Percentiles rank a stretch among this genome's conserved stretches.
Evolutionary conservation across 2,113 vertebrate species (phyloP).

Genomic region (Ameiurus melas): DNA sequence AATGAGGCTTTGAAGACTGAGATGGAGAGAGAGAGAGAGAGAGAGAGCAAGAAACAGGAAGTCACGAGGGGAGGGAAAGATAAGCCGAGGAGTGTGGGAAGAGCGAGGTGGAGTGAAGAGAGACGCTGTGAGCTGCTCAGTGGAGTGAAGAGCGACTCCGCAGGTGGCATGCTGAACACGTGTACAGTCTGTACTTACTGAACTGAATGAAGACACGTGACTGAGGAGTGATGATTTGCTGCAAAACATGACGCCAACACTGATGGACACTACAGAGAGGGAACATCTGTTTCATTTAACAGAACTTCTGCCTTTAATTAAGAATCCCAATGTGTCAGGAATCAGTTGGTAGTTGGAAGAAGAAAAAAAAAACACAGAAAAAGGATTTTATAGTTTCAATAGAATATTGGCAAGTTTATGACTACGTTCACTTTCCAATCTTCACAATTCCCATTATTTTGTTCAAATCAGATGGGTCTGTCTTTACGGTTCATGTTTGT

Average conservation of each 20-base stretch:
- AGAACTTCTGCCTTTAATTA: background rate
- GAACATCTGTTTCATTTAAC: background rate
- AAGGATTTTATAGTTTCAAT: background rate
- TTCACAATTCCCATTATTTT: background rate
- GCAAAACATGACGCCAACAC: background rate
- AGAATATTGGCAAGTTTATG: background rate
- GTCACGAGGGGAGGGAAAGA: background rate
- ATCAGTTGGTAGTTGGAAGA: background rate
- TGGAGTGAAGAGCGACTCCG: constrained; percentile 20
- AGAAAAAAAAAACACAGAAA: background rate
- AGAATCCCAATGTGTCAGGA: background rate
- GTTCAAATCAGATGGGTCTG: background rate
- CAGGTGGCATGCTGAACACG: background rate
- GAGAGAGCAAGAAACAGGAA: constrained; percentile 26
- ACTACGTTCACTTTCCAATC: background rate
- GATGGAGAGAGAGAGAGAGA: background rate
- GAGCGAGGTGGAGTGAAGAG: constrained; percentile 16
- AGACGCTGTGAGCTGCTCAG: constrained; percentile 42
- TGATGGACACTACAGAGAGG: background rate
- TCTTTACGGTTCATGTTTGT: background rate
- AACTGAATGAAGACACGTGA: background rate
- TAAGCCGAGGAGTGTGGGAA: background rate
- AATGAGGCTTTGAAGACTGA: constrained; percentile 60
- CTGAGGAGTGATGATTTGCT: background rate
- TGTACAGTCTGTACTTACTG: constrained; percentile 9